phyloP scores from a whole-genome alignment of 2,797 vertebrate species.

The Myotis daubentonii region DNA sequence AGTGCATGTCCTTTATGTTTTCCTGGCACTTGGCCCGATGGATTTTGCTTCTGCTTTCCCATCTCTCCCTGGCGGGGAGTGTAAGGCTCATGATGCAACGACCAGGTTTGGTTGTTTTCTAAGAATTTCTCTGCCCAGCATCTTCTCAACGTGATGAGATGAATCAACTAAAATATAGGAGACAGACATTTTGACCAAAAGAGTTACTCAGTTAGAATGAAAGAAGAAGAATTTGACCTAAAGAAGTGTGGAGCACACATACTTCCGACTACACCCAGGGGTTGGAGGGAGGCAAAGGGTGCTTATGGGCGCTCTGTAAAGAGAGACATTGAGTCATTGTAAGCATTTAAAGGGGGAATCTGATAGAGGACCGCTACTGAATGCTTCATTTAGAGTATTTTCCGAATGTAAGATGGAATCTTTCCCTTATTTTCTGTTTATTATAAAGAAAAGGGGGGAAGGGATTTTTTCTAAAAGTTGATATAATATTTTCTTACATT shows the following conservation, averaged over 20 bases:
- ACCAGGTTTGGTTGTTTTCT: not conserved
- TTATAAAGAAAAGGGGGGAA: not conserved
- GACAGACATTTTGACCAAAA: not conserved
- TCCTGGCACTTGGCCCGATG: too few species aligned
- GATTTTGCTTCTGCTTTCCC: not conserved
- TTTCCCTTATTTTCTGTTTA: not conserved
- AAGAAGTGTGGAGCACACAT: not conserved
- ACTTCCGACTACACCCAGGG: not conserved
- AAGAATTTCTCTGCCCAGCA: not conserved
- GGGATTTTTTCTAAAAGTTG: not conserved
- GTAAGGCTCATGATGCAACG: not conserved
- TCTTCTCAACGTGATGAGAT: not conserved
- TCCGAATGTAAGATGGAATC: not conserved
- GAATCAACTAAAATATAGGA: not conserved
- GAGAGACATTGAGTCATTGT: not conserved
- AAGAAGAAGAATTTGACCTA: not conserved
- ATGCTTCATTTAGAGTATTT: not conserved
- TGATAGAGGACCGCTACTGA: not conserved
- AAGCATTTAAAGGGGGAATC: not conserved
- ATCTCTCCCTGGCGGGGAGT: not conserved
- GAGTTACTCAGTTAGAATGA: not conserved
- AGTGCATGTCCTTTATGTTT: not conserved
- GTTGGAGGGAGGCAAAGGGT: not conserved
- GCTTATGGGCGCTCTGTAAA: fast-evolving
- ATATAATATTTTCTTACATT: not conserved